phyloP scores from a whole-genome alignment of 2,888 invertebrate species.

The Xanthorhoe designata region DNA sequence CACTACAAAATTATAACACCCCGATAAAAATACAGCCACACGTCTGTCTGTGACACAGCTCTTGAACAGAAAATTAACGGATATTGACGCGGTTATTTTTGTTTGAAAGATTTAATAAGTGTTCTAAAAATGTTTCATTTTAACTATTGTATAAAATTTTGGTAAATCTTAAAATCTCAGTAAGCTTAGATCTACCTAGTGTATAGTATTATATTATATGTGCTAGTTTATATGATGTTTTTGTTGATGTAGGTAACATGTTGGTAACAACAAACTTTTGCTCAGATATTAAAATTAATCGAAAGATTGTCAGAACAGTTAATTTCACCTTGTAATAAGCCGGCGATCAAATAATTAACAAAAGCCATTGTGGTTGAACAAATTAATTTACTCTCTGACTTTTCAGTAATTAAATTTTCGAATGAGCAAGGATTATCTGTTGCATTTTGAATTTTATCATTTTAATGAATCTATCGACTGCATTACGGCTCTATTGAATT shows the following conservation, averaged over 20 bases:
- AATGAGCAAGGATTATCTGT: not conserved
- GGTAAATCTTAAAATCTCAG: too few relatives aligned
- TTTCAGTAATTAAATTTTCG: conserved; percentile 7
- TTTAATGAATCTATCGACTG: not conserved
- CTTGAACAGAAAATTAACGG: too few relatives aligned
- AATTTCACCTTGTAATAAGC: conserved; percentile 8
- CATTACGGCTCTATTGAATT: not conserved
- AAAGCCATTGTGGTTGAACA: conserved; percentile 8
- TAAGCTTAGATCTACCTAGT: too few relatives aligned
- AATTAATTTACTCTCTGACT: conserved; percentile 8
- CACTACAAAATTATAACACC: too few relatives aligned
- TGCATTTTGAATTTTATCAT: not conserved
- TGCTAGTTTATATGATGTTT: not conserved
- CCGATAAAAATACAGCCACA: too few relatives aligned
- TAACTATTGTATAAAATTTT: too few relatives aligned
- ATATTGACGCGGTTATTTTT: too few relatives aligned
- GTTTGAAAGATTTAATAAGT: too few relatives aligned
- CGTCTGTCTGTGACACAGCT: too few relatives aligned
- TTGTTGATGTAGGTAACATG: not conserved
- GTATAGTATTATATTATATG: too few relatives aligned
- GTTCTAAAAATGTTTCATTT: too few relatives aligned
- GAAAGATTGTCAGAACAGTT: conserved; percentile 3
- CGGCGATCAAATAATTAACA: conserved; percentile 8
- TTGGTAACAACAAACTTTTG: not conserved
- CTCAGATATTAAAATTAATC: not conserved